Base-by-base conservation (phyloP, 2,113 vertebrate species). In the Lophochroa leadbeateri region DNA sequence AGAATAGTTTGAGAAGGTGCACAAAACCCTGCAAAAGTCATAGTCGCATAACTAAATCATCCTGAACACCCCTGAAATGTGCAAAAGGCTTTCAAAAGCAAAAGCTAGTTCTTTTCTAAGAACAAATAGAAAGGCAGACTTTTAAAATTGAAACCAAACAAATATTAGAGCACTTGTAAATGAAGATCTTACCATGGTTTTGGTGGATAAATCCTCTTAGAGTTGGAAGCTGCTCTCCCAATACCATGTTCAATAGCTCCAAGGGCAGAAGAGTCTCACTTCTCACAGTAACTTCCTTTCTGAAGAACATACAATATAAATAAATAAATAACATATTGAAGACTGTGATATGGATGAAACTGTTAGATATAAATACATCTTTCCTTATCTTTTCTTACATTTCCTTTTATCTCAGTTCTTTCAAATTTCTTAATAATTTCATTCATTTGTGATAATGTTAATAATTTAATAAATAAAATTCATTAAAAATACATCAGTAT, bases 141-240 rank as follows among this genome's bases (percentile, higher is more conserved):
- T 80, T 46, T 58, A 68, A 74, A 89, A 61, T 25, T 5, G 57
- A 33, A 86, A 43, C 4, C 13, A 43, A 84, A 13, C 37, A 65
- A 69, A 18, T 23, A 31, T 28, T 78, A 76, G 7, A 78, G 17
- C 13, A 43, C 14, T 68, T 63, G 29, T 33, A 84, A 88, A 71
- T 5, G 0, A 85, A 58, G 37, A 23, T 9, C 61, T 82, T 85
- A 64, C 65, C 0, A 0, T 60, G 28, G 0, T 64, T 81, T 63
- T 58, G 35, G 35, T 64, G 43, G 39, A 60, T 37, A 68, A 82
- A 71, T 63, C 46, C 18, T 87, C 57, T 58, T n/a, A 11, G 46
- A n/a, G n/a, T 75, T 70, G 70, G 44, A 53, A 61, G 20, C 29
- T 47, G 64, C 33, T 67, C 6, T 60, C 53, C 39, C 23, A 52